Evolutionary conservation across 2,888 invertebrate genomes (phyloP).

Genomic region (Ecdyonurus torrentis): DNA sequence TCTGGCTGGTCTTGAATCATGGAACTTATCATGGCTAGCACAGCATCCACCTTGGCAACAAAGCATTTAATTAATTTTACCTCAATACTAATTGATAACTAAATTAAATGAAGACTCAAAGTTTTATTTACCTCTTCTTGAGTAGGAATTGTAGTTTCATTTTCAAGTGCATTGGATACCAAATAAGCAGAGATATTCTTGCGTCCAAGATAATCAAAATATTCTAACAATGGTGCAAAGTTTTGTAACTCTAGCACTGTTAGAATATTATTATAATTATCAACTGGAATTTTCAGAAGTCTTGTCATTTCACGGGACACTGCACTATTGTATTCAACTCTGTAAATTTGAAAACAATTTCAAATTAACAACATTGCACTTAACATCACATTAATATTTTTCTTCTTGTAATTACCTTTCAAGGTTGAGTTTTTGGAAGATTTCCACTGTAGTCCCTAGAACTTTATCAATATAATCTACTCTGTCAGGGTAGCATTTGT

Average conservation of each 20-base stretch:
- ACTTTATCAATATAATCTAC: slow-evolving; percentile 93
- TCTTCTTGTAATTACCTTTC: slow-evolving; percentile 44
- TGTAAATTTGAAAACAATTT: slow-evolving; percentile 21
- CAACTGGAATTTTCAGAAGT: slow-evolving; percentile 84
- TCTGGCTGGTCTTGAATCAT: slow-evolving; percentile 73
- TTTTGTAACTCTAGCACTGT: slow-evolving; percentile 73
- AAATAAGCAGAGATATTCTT: slow-evolving; percentile 77
- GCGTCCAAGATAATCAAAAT: slow-evolving; percentile 75
- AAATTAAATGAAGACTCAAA: not conserved
- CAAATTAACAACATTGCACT: not conserved
- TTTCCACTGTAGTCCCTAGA: slow-evolving; percentile 73
- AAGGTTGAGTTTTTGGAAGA: slow-evolving; percentile 75
- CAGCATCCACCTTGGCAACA: slow-evolving; percentile 44
- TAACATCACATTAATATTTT: not conserved
- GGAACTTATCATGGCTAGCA: slow-evolving; percentile 65
- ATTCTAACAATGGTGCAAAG: slow-evolving; percentile 70
- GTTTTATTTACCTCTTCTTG: slow-evolving; percentile 59
- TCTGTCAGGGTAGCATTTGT: slow-evolving; percentile 90
- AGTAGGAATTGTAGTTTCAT: slow-evolving; percentile 70
- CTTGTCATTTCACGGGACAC: slow-evolving; percentile 89
- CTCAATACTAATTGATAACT: not conserved
- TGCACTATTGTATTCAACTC: slow-evolving; percentile 57
- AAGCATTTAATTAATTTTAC: not conserved
- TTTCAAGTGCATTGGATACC: slow-evolving; percentile 76
- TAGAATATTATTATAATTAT: slow-evolving; percentile 84